Evolutionary conservation across 1,140 invertebrate species (phyloP).

Genomic region (Pentalonia nigronervosa): DNA sequence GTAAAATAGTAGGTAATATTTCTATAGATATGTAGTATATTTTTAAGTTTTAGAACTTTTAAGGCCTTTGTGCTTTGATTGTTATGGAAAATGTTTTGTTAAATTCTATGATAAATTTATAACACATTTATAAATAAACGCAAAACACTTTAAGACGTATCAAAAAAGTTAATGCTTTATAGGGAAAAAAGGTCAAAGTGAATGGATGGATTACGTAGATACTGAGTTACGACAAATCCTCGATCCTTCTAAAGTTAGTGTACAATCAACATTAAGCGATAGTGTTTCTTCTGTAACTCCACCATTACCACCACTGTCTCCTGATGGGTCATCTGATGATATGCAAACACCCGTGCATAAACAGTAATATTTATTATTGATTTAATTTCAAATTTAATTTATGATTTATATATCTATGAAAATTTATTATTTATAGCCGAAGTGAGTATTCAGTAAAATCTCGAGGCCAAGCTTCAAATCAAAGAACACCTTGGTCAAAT

Average conservation of each 20-base stretch:
- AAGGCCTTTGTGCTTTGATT: neutral
- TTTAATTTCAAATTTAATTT: neutral
- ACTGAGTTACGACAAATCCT: conserved; percentile 79
- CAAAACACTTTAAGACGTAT: neutral
- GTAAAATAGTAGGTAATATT: neutral
- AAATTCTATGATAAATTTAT: neutral
- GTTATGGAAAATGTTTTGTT: neutral
- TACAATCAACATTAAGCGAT: conserved; percentile 70
- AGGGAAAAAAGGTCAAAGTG: conserved; percentile 75
- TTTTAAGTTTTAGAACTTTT: too few species aligned
- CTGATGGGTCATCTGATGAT: conserved; percentile 66
- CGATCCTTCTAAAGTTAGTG: conserved; percentile 71
- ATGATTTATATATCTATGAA: neutral
- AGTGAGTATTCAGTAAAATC: conserved; percentile 50
- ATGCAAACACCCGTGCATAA: conserved; percentile 63
- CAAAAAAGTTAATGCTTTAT: conserved; percentile 52
- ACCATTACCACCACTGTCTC: conserved; percentile 73
- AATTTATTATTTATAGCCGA: neutral
- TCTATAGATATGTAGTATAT: too few species aligned
- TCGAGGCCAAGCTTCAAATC: conserved; percentile 40
- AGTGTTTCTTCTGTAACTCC: conserved; percentile 77
- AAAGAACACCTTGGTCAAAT: conserved; percentile 30
- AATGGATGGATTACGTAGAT: conserved; percentile 85
- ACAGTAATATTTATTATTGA: conserved; percentile 62
- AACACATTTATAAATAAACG: neutral